Base-by-base conservation (phyloP, 2,797 vertebrate species). In the Syngnathus acus region DNA sequence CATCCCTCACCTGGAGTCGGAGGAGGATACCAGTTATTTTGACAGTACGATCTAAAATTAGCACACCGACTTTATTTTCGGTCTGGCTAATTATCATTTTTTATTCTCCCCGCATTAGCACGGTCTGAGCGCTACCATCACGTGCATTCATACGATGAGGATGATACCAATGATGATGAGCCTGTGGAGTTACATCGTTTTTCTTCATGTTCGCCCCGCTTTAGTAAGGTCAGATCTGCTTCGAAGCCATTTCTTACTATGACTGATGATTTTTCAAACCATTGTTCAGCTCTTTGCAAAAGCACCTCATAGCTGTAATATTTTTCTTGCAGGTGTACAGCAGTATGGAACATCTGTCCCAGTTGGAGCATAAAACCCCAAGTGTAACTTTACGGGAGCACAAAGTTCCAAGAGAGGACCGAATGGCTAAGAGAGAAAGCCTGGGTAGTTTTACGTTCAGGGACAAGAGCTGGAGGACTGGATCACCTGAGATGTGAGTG, bases 21-120 rank as follows among this genome's bases (percentile, higher is more conserved):
- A 96, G 72, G 95, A 96, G 73, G 95, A 95, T 82, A 95, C 95
- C 75, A 96, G 95, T 84, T 96, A 96, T 76, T 96, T 96, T 42
- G 95, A 96, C 88, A 95, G 95, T 95, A 82, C 92, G 94, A 32
- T 32, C 32, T 32, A 32, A 32, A 32, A 32, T 32, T 0, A 32
- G 32, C 32, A 4, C 32, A 32, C 32, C 32, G 32, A 32, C 3
- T 32, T 32, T 32, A 32, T 32, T 32, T 32, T 32, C 32, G 32
- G 32, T 3, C 3, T 3, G 32, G 45, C 8, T 8, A 48, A 32
- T 10, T 10, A 19, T 23, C 23, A 14, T 63, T n/a, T 11, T 10
- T 4, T 42, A 9, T 13, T 40, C 50, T n/a, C 43, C 65, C 54
- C 19, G 57, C 72, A 9, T 39, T 87, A 96, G 95, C 95, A 1